Evolutionary conservation across 2,888 invertebrate species (phyloP), one percentile per base, ranked within the genome.

Genomic region (Melangyna quadrimaculata): DNA sequence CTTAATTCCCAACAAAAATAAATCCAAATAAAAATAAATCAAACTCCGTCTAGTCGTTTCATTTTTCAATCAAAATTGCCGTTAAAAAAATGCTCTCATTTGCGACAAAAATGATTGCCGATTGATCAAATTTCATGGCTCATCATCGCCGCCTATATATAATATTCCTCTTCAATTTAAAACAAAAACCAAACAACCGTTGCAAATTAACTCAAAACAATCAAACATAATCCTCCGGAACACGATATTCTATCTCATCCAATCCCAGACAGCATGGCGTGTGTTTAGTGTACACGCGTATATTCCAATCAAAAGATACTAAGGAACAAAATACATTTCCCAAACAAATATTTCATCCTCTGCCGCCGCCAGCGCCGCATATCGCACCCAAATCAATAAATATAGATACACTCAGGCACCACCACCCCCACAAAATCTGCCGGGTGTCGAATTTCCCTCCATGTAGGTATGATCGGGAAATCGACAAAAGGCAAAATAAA

Each of bases 291-390:
- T 29, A 45, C 65, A 48, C 75, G 45, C 35, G 63, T 70, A 74
- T 80, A 75, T 81, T 67, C 77, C 81, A 81, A 77, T 81, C 77
- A 81, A 81, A 81, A 61, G 17, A 65, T 43, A 61, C 24, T 14
- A 61, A 37, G 9, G 10, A 24, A 61, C 14, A 40, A 61, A 40
- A 61, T n/a, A 59, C 9, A 37, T 57, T 67, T 75, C 40, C 65
- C 75, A 57, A 65, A 73, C 51, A 79, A 79, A 78, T 40, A 27
- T 32, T 65, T 45, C 14, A 51, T 51, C 51, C 24, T 3, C 22
- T 1, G 40, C 35, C 35, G 12, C 9, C 19, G 1, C 14, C n/a
- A 3, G 29, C 10, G 0, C n/a, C 22, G 12, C 22, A 59, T 10
- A 57, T 59, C 14, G 24, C 17, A 27, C 61, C 61, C 12, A 43